A percentile compares a stretch with the other conserved stretches of the same genome.
phyloP scores from a whole-genome alignment of 2,888 invertebrate species.

The Acrocera orbiculus region DNA sequence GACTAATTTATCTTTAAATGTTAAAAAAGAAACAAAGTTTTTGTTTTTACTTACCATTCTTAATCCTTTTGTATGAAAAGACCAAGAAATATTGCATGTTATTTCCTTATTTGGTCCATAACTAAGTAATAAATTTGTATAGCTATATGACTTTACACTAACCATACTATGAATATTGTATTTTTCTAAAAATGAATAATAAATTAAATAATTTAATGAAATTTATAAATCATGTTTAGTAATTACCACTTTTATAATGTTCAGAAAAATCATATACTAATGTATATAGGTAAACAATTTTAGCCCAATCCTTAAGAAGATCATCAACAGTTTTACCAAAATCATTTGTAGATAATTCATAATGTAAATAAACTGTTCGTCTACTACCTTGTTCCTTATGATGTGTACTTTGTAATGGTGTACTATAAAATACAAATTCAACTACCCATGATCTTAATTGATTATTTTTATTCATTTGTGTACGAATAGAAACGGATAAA shows the following conservation, averaged over 20 bases:
- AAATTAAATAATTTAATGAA: not conserved
- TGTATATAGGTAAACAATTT: slow-evolving; percentile 76
- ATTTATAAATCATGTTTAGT: too few relatives aligned
- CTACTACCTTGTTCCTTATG: slow-evolving; percentile 74
- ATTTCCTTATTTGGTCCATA: slow-evolving; percentile 78
- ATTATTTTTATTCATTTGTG: slow-evolving; percentile 55
- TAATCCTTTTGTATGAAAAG: slow-evolving; percentile 52
- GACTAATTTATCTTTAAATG: slow-evolving; percentile 2
- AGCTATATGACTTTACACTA: slow-evolving; percentile 79
- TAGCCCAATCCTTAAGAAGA: slow-evolving; percentile 79
- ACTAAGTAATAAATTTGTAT: slow-evolving; percentile 72
- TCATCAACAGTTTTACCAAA: slow-evolving; percentile 67
- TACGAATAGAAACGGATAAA: slow-evolving; percentile 66
- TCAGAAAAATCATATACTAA: slow-evolving; percentile 70
- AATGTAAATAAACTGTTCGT: slow-evolving; percentile 75
- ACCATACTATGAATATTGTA: slow-evolving; percentile 50
- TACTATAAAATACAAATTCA: slow-evolving; percentile 74
- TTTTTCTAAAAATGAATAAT: slow-evolving; percentile 33
- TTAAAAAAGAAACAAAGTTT: not conserved
- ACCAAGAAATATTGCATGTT: slow-evolving; percentile 70
- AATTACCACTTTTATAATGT: slow-evolving; percentile 51
- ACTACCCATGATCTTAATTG: slow-evolving; percentile 71
- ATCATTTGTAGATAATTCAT: slow-evolving; percentile 76
- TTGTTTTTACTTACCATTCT: slow-evolving; percentile 36
- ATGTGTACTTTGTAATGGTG: slow-evolving; percentile 59